A percentile compares a stretch with the other conserved stretches of the same genome.
Evolutionary conservation across 2,888 invertebrate genomes (phyloP).

Genomic region (Chorisops tibialis): DNA sequence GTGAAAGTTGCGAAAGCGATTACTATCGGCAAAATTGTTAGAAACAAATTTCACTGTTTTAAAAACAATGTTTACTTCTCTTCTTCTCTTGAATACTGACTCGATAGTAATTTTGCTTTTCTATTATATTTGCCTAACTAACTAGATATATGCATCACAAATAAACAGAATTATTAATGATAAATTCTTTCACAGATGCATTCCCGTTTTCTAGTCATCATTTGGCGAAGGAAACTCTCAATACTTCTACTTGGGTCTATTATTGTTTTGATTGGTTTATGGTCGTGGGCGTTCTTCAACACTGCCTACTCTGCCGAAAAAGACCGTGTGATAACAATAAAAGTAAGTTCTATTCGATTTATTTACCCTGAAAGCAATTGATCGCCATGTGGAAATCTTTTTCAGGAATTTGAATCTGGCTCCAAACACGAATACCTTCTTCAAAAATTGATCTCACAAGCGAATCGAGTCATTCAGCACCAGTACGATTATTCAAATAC

Average conservation of each 20-base stretch:
- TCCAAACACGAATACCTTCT: conserved; percentile 48
- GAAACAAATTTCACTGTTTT: too few relatives aligned
- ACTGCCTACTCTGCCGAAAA: conserved; percentile 35
- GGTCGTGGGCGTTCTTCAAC: conserved; percentile 51
- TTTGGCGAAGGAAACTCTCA: conserved; percentile 51
- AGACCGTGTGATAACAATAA: neutral
- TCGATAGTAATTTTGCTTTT: too few relatives aligned
- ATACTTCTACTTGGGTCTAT: conserved; percentile 45
- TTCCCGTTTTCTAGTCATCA: conserved; percentile 46
- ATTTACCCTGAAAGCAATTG: neutral
- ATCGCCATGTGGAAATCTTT: neutral
- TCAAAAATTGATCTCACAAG: conserved; percentile 50
- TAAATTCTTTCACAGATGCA: conserved; percentile 46
- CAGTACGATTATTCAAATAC: conserved; percentile 22
- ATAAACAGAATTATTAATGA: too few relatives aligned
- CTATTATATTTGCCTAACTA: too few relatives aligned
- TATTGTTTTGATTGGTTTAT: conserved; percentile 45
- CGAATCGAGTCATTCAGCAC: conserved; percentile 48
- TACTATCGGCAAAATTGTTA: too few relatives aligned
- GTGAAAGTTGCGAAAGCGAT: too few relatives aligned
- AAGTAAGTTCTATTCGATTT: neutral
- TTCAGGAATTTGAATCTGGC: conserved; percentile 35
- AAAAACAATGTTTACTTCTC: too few relatives aligned
- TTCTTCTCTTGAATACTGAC: too few relatives aligned
- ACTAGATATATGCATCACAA: too few relatives aligned